Conservation (phyloP, 2,888 invertebrate species). For the Dione vanillae region DNA sequence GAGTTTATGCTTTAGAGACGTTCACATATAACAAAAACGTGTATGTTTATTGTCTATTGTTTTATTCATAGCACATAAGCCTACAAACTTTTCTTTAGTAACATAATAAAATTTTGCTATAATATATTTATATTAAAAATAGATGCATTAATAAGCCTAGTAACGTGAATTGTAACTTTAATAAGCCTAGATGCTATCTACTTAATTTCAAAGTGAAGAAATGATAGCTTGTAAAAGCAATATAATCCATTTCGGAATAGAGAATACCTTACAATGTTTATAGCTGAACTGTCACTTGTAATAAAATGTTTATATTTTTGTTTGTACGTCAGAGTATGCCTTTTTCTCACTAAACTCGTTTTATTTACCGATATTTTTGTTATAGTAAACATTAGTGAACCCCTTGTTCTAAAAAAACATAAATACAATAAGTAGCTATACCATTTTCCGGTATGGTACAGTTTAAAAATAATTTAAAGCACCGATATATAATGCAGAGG, state of each 20-base stretch:
- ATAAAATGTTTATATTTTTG: neutral
- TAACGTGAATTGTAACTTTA: neutral
- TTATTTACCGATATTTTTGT: too few relatives aligned
- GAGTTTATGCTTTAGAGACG: neutral
- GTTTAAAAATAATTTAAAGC: slow-evolving; percentile 15
- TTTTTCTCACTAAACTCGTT: too few relatives aligned
- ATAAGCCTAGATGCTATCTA: neutral
- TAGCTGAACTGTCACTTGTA: neutral
- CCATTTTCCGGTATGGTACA: neutral
- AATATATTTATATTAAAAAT: neutral
- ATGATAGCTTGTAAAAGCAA: slow-evolving; percentile 9
- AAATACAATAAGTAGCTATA: too few relatives aligned
- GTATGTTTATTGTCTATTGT: neutral
- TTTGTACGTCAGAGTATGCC: neutral
- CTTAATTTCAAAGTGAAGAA: neutral
- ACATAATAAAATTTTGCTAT: neutral
- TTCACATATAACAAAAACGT: neutral
- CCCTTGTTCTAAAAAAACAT: too few relatives aligned
- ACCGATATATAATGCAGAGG: neutral
- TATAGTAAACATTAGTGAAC: too few relatives aligned
- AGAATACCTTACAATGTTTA: neutral
- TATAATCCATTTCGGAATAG: neutral
- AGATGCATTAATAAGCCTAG: neutral
- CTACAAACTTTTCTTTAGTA: neutral
- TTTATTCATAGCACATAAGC: neutral